Evolutionary conservation across 2,113 vertebrate species (phyloP).

Genomic region (Entomyzon cyanotis): DNA sequence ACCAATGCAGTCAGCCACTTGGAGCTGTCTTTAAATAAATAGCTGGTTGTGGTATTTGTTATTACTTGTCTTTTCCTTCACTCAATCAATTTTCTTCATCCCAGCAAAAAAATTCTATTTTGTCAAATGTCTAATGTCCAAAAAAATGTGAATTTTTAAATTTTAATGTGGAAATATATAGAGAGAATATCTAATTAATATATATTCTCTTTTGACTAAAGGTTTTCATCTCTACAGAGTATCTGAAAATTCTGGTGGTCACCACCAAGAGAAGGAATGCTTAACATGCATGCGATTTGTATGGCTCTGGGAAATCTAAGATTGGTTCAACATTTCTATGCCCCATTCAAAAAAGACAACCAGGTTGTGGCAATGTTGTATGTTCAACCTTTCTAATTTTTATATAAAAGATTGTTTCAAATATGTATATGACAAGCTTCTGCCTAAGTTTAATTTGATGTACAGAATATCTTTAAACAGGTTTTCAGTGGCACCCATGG

Average conservation of each 20-base stretch:
- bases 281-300: accelerated
- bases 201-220: background rate
- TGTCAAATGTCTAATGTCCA: too few species aligned
- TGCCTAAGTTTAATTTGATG: background rate
- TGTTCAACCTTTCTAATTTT: background rate
- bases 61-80: background rate
- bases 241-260: background rate
- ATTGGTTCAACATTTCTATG: background rate
- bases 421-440: background rate
- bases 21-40: background rate
- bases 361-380: background rate
- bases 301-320: background rate
- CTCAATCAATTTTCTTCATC: background rate
- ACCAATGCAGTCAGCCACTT: background rate
- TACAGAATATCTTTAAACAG: background rate
- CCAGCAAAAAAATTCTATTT: background rate
- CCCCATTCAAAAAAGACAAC: background rate
- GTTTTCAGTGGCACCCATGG: background rate
- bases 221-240: background rate
- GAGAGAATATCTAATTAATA: too few species aligned
- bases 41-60: background rate
- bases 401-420: background rate
- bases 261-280: background rate
- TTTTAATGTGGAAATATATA: background rate
- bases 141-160: background rate